A percentile compares a stretch with the other conserved stretches of the same genome.
These are phyloP conservation scores for Myiozetetes cayanensis DNA, from an alignment of 2,113 vertebrate genomes.

Conservation along the genomic window DNA sequence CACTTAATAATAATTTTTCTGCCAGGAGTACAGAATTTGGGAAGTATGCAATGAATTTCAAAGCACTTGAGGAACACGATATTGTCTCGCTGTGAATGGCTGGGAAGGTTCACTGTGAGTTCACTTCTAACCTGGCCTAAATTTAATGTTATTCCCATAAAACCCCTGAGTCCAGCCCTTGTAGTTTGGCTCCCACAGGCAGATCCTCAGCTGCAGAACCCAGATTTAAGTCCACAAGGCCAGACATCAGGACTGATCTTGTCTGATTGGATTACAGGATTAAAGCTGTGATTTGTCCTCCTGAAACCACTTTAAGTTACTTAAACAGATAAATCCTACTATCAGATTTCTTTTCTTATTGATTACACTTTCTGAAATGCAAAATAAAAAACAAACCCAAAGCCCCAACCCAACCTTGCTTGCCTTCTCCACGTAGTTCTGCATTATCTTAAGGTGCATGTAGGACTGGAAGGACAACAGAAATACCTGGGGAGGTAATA, in stretches of 20 bases:
- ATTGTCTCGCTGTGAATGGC: not conserved
- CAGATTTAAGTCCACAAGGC: not conserved
- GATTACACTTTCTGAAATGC: not conserved
- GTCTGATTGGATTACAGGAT: conserved; percentile 23
- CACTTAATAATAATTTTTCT: not conserved
- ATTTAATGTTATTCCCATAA: not conserved
- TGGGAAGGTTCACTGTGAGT: not conserved
- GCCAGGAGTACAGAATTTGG: not conserved
- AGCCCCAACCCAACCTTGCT: accelerated
- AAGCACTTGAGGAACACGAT: not conserved
- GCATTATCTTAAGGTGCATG: not conserved
- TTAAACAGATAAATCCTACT: conserved; percentile 27
- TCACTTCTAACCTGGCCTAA: not conserved
- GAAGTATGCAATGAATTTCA: not conserved
- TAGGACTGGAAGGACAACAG: not conserved
- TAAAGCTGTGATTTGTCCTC: conserved; percentile 4
- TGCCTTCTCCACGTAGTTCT: not conserved
- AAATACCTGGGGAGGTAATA: not conserved
- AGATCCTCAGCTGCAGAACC: not conserved
- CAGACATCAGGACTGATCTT: not conserved
- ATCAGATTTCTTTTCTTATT: not conserved
- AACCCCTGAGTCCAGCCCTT: not conserved
- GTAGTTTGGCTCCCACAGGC: not conserved
- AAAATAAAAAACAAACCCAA: not conserved
- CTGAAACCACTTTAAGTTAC: conserved; percentile 2